Evolutionary conservation across 2,113 vertebrate genomes (phyloP), one percentile per base, ranked within the genome.

Genomic region (Indri indri): DNA sequence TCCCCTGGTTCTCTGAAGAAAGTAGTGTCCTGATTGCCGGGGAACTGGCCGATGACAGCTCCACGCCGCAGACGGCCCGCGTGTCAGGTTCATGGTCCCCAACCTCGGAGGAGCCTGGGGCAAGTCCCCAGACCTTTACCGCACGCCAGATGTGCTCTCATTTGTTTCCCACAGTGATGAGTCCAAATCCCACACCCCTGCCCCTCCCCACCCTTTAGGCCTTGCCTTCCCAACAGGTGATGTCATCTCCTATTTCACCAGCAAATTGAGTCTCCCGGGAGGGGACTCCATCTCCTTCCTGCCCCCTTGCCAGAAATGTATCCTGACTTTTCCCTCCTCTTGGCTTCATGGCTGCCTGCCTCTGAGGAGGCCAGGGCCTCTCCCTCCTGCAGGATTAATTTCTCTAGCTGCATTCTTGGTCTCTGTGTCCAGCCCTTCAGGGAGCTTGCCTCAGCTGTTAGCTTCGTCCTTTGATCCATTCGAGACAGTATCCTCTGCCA

Each of bases 61-160:
- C 8, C 27, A 3, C 10, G 1, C 52, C 3, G 14, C 32, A 50
- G 83, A 5, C 6, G 52, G 5, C 32, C 61, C 45, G 2, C 63
- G 18, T 0, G 4, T 47, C 54, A 63, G 13, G 66, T 4, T 68
- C 57, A 3, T 16, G 57, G 25, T 45, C 74, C 27, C 20, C 65
- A 18, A 23, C 59, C 34, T n/a, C 9, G 7, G 32, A 40, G 1
- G 59, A 57, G 54, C 20, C 54, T 57, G 54, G 54, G 54, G 54
- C 47, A 11, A 50, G 47, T 50, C 68, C 70, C 5, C 2, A 23
- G 18, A 32, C 47, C 74, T 83, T 30, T 13, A 25, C 25, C 2
- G 0, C 8, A 6, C 0, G 6, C 18, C 47, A 14, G n/a, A 7
- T 65, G 54, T 34, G 20, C 37, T 32, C 47, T 14, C 6, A 0